Evolutionary conservation across 2,888 invertebrate species (phyloP), one percentile per base, ranked within the genome.

Genomic region (Drosophila macrothrix): DNA sequence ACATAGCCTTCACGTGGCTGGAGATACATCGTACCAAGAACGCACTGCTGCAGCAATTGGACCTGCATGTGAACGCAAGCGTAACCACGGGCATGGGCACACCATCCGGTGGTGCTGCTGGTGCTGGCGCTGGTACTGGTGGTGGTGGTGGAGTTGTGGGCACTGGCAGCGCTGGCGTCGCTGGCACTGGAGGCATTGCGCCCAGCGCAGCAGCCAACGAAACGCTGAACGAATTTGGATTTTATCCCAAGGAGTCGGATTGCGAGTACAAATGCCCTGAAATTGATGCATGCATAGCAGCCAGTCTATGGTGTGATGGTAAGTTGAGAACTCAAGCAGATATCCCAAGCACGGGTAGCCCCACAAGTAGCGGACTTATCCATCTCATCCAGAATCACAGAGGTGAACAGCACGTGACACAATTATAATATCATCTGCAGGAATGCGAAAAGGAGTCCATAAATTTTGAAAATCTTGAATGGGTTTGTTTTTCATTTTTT

Each of bases 1-100:
- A 94, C 61, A 96, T 96, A 58, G 95, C 95, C n/a, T 95, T 97
- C 87, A 95, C 96, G 68, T 97, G 97, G 97, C 94, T 97, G 91
- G 96, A 96, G 91, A 96, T 96, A 78, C 95, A 94, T 67, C 94
- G 96, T 80, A 95, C 95, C 56, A 94, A 95, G 77, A 94, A 95
- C 41, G 95, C 95, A 29, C 93, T 95, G 37, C 93, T 95, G 82
- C 95, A 95, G 91, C 95, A 95, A 92, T 94, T 94, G 83, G 94
- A 94, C 88, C 90, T 92, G 73, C 92, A 92, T 82, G 92, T 90
- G 67, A 93, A 92, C 80, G 80, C 88, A 69, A 92, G 90, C 76
- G 82, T 88, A 75, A 90, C 88, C 82, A 90, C 87, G 41, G 89
- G 81, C 76, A 62, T 74, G 83, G 84, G 84, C n/a, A 4, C 61